Evolutionary conservation across 2,797 vertebrate species (phyloP).

Genomic region (Gallirallus australis): DNA sequence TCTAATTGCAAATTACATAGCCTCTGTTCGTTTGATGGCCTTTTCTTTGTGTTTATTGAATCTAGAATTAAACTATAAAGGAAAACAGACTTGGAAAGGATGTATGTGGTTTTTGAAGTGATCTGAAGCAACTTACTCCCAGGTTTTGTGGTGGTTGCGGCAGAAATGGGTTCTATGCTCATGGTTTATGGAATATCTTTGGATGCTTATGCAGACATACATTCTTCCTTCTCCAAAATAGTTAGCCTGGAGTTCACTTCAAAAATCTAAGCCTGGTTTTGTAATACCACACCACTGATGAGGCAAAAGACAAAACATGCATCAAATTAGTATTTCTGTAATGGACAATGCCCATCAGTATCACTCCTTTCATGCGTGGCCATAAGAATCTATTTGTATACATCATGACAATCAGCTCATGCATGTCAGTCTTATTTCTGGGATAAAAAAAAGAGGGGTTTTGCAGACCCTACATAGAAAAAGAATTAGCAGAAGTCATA

Average conservation of each 20-base stretch:
- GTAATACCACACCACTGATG: background rate
- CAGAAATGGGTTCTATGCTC: background rate
- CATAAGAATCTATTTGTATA: background rate
- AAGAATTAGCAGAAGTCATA: background rate
- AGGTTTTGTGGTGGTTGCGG: slow-evolving; percentile 46
- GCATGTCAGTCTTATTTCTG: background rate
- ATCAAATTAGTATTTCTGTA: slow-evolving; percentile 16
- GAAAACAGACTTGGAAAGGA: slow-evolving; percentile 51
- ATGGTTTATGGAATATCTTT: slow-evolving; percentile 4
- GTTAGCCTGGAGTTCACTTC: background rate
- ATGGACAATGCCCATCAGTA: background rate
- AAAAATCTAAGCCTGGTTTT: slow-evolving; percentile 25
- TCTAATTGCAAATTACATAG: slow-evolving; percentile 56
- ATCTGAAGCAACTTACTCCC: slow-evolving; percentile 13
- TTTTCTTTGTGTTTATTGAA: slow-evolving; percentile 49
- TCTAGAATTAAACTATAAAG: slow-evolving; percentile 56
- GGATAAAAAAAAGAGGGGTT: background rate
- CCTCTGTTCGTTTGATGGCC: background rate
- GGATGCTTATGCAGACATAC: background rate
- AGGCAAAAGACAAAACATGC: slow-evolving; percentile 29
- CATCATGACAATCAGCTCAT: background rate
- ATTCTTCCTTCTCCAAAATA: slow-evolving; percentile 36
- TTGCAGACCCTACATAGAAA: background rate
- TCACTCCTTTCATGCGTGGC: background rate
- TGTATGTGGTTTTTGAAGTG: slow-evolving; percentile 44